Evolutionary conservation across 2,888 invertebrate genomes (phyloP), one percentile per base, ranked within the genome.

Genomic region (Dastarcus helophoroides): DNA sequence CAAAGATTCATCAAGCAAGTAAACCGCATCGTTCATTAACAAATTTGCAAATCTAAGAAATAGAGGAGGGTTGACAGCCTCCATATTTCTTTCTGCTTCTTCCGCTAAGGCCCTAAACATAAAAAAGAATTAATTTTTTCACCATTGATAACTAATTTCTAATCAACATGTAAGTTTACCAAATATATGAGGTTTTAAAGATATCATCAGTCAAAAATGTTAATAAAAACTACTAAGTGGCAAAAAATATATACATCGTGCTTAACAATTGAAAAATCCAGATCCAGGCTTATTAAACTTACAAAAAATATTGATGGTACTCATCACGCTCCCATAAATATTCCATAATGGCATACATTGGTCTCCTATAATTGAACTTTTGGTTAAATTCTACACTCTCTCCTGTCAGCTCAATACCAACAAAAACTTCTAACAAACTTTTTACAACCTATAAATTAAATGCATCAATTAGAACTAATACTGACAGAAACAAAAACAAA

Each of bases 391-490:
- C 83, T 11, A 94, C 93, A 51, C 82, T 86, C 56, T 93, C 88
- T 0, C 94, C 94, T 0, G 93, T 93, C 86, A 93, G 88, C 65
- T 95, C 94, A 37, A 95, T 95, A 41, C 86, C 84, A n/a, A 95
- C 93, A 59, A 94, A 95, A 5, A 95, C 91, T 53, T 88, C 76
- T 32, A 94, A 63, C 14, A 95, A 64, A 52, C 79, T 82, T 24
- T 75, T 69, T 7, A 86, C 79, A 35, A 94, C 71, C 72, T 91
- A 59, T 47, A 67, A 14, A 16, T 22, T 11, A 4, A n/a, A n/a
- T n/a, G n/a, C n/a, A n/a, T n/a, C n/a, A n/a, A n/a, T n/a, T n/a
- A n/a, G n/a, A n/a, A n/a, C n/a, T n/a, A n/a, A n/a, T n/a, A n/a
- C n/a, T n/a, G n/a, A n/a, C n/a, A n/a, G n/a, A n/a, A n/a, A n/a